Conservation (phyloP, 2,113 vertebrate species). For the Upupa epops region DNA sequence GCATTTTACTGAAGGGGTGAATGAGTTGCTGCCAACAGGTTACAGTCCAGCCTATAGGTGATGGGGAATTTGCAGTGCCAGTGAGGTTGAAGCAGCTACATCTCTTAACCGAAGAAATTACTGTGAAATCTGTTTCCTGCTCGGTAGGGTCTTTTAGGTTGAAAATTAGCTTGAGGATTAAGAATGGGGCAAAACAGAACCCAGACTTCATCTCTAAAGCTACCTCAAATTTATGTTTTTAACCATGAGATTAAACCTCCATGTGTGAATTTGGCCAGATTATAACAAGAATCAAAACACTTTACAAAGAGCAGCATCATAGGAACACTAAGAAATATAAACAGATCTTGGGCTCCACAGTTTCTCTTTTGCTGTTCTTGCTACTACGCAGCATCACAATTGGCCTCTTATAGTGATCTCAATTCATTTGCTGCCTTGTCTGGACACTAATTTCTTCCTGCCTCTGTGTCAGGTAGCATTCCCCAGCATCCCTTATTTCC, state of each 20-base stretch:
- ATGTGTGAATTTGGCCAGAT: neutral
- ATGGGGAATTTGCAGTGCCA: neutral
- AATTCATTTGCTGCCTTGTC: neutral
- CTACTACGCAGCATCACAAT: neutral
- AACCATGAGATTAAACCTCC: neutral
- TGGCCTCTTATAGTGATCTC: neutral
- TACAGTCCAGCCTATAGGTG: neutral
- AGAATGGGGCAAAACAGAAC: neutral
- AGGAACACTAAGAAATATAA: neutral
- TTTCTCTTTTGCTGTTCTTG: neutral
- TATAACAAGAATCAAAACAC: too few relatives aligned
- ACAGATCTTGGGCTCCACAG: neutral
- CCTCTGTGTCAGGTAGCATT: neutral
- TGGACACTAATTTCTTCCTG: neutral
- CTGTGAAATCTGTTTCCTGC: neutral
- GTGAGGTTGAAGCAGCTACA: neutral
- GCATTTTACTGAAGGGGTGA: neutral
- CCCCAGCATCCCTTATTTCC: neutral
- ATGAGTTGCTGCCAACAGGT: neutral
- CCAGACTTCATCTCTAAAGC: neutral
- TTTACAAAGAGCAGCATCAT: neutral
- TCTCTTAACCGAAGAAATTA: neutral
- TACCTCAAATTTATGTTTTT: neutral
- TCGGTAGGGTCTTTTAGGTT: neutral
- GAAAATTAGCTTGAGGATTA: neutral